Evolutionary conservation across 2,888 invertebrate species (phyloP).

Genomic region (Agrotis ipsilon): DNA sequence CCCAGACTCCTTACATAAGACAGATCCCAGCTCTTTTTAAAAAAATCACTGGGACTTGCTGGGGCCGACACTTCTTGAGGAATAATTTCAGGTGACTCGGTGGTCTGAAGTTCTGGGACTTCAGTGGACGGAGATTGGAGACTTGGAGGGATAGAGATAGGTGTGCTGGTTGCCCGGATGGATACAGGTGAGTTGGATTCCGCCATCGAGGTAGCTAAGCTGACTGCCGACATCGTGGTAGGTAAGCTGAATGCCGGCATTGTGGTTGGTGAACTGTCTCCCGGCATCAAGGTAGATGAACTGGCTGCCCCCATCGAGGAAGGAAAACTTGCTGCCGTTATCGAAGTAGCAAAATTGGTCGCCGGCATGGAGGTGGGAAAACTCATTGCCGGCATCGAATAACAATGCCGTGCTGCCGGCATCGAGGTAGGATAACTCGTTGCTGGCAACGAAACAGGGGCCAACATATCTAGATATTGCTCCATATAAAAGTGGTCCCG

Average conservation of each 20-base stretch:
- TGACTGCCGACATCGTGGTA: conserved; percentile 34
- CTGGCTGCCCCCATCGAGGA: conserved; percentile 32
- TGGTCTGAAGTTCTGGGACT: conserved; percentile 49
- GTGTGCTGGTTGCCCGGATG: conserved; percentile 41
- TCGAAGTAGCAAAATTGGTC: conserved; percentile 5
- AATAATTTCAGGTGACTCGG: conserved; percentile 45
- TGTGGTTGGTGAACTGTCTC: conserved; percentile 39
- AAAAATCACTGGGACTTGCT: conserved; percentile 53
- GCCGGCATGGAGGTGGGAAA: conserved; percentile 43
- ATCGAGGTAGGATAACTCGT: conserved; percentile 41
- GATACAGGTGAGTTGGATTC: conserved; percentile 32
- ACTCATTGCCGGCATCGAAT: conserved; percentile 40
- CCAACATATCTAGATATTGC: conserved; percentile 67
- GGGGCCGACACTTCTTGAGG: conserved; percentile 52
- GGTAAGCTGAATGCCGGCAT: conserved; percentile 22
- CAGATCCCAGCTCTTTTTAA: conserved; percentile 76
- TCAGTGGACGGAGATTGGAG: conserved; percentile 64
- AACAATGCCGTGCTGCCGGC: conserved; percentile 6
- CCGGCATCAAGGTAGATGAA: conserved; percentile 21
- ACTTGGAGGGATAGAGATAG: conserved; percentile 39
- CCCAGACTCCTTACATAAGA: conserved; percentile 33
- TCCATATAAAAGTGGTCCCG: conserved; percentile 69
- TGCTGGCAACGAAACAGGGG: conserved; percentile 53
- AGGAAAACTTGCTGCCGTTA: conserved; percentile 43
- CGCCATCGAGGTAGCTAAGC: conserved; percentile 46